Conservation (phyloP, 2,797 vertebrate species). For the Gadopsis bispinosus region DNA sequence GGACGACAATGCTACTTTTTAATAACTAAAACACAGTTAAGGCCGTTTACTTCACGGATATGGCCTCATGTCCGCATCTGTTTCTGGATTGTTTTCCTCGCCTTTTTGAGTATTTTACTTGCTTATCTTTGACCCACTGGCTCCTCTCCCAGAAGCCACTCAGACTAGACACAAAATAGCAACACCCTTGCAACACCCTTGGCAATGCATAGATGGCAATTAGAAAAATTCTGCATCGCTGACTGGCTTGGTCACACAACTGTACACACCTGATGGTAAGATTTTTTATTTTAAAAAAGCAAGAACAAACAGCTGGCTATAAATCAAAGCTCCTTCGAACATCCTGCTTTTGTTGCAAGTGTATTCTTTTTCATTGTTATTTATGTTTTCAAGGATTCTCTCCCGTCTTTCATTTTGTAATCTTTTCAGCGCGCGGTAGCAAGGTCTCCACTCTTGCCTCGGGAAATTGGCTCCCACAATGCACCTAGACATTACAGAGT, state of each 20-base stretch:
- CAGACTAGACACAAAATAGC: constrained; percentile 32
- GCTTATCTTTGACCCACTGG: constrained; percentile 47
- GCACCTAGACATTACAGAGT: constrained; percentile 26
- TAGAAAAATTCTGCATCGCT: constrained; percentile 35
- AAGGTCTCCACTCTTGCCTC: constrained; percentile 42
- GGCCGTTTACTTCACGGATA: neutral
- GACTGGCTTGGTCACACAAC: constrained; percentile 22
- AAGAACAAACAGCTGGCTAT: constrained; percentile 22
- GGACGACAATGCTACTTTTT: neutral
- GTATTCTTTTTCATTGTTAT: constrained; percentile 30
- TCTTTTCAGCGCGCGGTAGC: constrained; percentile 24
- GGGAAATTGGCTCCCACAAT: constrained; percentile 23
- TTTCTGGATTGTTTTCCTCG: constrained; percentile 9
- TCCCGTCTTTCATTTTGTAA: constrained; percentile 41
- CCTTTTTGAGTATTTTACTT: constrained; percentile 39
- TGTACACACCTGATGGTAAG: constrained; percentile 8
- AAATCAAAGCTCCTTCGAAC: constrained; percentile 39
- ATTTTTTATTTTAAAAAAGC: neutral
- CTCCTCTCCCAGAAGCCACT: constrained; percentile 61
- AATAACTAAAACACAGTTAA: neutral
- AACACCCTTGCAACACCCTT: constrained; percentile 59
- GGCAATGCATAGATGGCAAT: constrained; percentile 38
- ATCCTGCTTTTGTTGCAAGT: constrained; percentile 6
- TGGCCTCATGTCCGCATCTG: constrained; percentile 6
- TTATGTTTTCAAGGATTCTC: constrained; percentile 46